Evolutionary conservation across 2,113 vertebrate genomes (phyloP).

Genomic region (Arvicanthis niloticus): DNA sequence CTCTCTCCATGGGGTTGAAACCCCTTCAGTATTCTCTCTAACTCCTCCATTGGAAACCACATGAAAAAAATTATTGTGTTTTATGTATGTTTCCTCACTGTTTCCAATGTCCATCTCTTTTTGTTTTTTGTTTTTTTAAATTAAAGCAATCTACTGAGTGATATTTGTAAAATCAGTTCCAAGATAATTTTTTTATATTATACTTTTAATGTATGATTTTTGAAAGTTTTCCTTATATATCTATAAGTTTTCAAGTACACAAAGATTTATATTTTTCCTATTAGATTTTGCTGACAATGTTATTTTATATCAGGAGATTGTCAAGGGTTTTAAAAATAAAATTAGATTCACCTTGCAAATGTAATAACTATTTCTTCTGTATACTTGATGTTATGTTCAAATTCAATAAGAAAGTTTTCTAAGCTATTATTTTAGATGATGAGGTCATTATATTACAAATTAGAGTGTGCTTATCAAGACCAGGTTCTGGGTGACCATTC

Average conservation of each 20-base stretch:
- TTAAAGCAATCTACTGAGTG: neutral
- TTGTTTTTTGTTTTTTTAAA: too few relatives aligned
- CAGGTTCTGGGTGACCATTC: neutral
- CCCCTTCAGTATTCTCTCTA: too few relatives aligned
- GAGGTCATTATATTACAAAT: neutral
- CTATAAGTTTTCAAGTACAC: neutral
- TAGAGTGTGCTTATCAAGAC: neutral
- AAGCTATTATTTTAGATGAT: neutral
- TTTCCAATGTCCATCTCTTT: neutral
- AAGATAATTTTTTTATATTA: neutral
- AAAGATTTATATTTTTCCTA: neutral
- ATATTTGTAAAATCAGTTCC: neutral
- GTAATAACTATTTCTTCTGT: neutral
- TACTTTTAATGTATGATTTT: neutral
- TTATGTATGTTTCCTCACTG: neutral
- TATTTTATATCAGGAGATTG: neutral
- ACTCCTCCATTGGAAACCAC: too few relatives aligned
- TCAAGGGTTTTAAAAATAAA: conserved; percentile 6
- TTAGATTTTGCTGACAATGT: neutral
- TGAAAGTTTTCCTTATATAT: neutral
- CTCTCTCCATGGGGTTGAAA: too few relatives aligned
- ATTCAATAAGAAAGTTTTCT: conserved; percentile 21
- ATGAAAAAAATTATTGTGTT: neutral
- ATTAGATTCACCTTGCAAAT: neutral
- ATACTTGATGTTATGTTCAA: neutral